A percentile compares a stretch with the other conserved stretches of the same genome.
These are phyloP conservation scores for Paraescarpia echinospica DNA, from an alignment of 1,140 invertebrate genomes.

Conservation along the genomic window DNA sequence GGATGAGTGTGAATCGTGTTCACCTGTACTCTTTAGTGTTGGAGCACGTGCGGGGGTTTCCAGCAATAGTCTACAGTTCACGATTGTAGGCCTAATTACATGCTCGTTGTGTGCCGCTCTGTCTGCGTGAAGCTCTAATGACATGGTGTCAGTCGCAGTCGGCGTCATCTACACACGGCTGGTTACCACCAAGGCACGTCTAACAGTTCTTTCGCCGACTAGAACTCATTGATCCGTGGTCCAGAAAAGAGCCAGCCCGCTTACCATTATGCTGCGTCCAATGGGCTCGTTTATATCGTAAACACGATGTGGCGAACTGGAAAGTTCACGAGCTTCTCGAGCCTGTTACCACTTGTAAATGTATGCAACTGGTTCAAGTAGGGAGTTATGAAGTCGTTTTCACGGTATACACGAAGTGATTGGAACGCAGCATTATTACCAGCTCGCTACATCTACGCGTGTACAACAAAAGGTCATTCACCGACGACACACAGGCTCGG, in stretches of 20 bases:
- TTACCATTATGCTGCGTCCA: background rate
- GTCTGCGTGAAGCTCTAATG: background rate
- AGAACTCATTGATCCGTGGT: background rate
- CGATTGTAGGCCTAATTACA: background rate
- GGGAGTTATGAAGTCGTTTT: too few relatives aligned
- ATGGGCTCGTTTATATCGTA: too few relatives aligned
- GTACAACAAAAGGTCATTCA: background rate
- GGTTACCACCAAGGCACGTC: background rate
- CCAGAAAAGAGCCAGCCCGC: background rate
- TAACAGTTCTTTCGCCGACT: background rate
- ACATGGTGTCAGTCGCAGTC: background rate
- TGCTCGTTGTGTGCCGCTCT: background rate
- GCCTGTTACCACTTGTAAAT: too few relatives aligned
- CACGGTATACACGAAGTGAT: too few relatives aligned
- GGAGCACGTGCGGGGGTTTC: background rate
- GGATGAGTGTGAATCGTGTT: background rate
- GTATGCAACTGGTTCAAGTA: too few relatives aligned
- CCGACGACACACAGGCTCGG: background rate
- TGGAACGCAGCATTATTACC: too few relatives aligned
- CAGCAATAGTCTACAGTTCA: background rate
- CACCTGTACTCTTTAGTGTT: background rate
- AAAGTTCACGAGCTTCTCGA: too few relatives aligned
- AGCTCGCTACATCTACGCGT: background rate
- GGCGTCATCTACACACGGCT: background rate
- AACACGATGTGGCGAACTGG: too few relatives aligned